Evolutionary conservation across 2,797 vertebrate species (phyloP).

Genomic region (Rhinichthys osculus): DNA sequence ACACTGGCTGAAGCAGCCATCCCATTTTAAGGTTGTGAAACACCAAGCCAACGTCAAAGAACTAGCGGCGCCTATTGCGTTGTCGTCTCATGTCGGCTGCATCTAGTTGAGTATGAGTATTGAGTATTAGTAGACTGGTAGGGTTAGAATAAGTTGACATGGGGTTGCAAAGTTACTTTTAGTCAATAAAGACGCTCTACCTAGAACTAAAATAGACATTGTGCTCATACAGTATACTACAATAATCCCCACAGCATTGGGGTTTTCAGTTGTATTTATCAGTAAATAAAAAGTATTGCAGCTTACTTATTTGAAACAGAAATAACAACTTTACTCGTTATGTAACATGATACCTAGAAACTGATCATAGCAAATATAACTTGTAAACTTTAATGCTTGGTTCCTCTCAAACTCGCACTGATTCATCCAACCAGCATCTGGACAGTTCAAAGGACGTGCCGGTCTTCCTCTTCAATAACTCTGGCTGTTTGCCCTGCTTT

Average conservation of each 20-base stretch:
- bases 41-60: too few species aligned
- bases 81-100: too few species aligned
- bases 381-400: neutral
- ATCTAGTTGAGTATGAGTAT: too few species aligned
- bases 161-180: neutral
- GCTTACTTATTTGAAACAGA: neutral
- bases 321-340: neutral
- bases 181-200: neutral
- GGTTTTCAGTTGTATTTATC: neutral
- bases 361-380: neutral
- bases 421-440: slow-evolving; percentile 5
- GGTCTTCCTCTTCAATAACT: slow-evolving; percentile 32
- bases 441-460: slow-evolving; percentile 49
- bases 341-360: neutral
- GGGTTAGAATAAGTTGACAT: too few species aligned
- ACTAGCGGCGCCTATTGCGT: too few species aligned
- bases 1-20: too few species aligned
- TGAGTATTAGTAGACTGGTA: too few species aligned
- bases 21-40: too few species aligned
- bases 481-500: slow-evolving; percentile 35
- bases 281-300: neutral
- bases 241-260: neutral
- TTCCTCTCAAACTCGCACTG: neutral
- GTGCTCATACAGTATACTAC: neutral
- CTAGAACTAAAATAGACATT: neutral